These are phyloP conservation scores for Branchipolynoe longqiensis DNA, from an alignment of 2,888 invertebrate genomes.

Conservation along the genomic window DNA sequence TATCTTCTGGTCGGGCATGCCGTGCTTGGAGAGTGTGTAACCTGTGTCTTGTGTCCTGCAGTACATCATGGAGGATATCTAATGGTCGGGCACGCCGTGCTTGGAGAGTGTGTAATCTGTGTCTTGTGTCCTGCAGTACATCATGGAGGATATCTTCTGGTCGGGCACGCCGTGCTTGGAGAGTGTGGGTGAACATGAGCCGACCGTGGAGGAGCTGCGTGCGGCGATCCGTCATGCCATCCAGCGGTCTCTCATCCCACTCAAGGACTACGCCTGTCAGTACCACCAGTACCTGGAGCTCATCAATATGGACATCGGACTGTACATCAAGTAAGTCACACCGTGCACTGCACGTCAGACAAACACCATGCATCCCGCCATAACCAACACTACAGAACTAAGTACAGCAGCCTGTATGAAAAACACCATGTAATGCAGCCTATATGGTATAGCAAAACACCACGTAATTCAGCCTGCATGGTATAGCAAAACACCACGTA, in stretches of 20 bases:
- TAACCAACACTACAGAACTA: too few species aligned
- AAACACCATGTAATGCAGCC: too few species aligned
- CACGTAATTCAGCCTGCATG: too few species aligned
- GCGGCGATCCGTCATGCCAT: slow-evolving; percentile 86
- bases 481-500: too few species aligned
- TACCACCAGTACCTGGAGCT: slow-evolving; percentile 86
- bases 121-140: too few species aligned
- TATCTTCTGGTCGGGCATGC: slow-evolving; percentile 88
- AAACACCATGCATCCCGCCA: too few species aligned
- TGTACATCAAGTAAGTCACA: slow-evolving; percentile 87
- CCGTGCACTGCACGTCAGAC: neutral
- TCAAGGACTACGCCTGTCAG: slow-evolving; percentile 88
- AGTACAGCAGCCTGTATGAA: too few species aligned
- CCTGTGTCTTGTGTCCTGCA: too few species aligned
- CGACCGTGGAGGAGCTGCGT: slow-evolving; percentile 85
- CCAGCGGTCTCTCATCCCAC: slow-evolving; percentile 86
- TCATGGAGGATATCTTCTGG: slow-evolving; percentile 88
- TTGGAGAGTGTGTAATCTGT: too few species aligned
- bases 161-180: slow-evolving; percentile 88
- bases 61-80: too few species aligned
- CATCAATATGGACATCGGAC: slow-evolving; percentile 85
- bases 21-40: slow-evolving; percentile 89
- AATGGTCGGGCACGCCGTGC: too few species aligned
- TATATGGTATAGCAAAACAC: too few species aligned
- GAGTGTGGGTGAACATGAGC: slow-evolving; percentile 87